Evolutionary conservation across 2,888 invertebrate genomes (phyloP).

Genomic region (Smittia sp.): DNA sequence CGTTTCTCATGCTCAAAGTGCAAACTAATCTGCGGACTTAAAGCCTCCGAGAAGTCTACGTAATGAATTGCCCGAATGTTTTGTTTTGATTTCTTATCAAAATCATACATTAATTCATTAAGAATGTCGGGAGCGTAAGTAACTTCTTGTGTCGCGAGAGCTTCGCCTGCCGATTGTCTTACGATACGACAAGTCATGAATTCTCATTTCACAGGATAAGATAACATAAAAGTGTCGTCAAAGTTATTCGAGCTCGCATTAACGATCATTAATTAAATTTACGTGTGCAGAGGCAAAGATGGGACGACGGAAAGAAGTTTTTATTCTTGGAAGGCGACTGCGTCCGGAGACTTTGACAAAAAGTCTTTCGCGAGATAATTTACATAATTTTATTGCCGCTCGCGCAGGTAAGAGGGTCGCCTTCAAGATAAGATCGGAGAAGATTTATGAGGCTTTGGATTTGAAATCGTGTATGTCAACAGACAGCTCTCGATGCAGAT

Average conservation of each 20-base stretch:
- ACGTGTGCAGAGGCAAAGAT: background rate
- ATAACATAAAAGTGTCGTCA: constrained; percentile 39
- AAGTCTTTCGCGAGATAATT: too few relatives aligned
- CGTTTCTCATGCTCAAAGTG: background rate
- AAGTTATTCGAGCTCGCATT: constrained; percentile 38
- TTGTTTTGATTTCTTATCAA: constrained; percentile 40
- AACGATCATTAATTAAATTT: constrained; percentile 37
- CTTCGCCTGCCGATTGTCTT: constrained; percentile 12
- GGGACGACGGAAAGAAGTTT: too few relatives aligned
- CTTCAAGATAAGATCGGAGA: too few relatives aligned
- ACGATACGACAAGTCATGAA: constrained; percentile 25
- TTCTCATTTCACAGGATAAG: constrained; percentile 30
- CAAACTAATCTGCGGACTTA: background rate
- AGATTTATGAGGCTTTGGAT: too few relatives aligned
- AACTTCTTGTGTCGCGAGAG: constrained; percentile 33
- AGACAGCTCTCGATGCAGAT: too few relatives aligned
- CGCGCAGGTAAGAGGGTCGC: too few relatives aligned
- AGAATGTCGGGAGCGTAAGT: constrained; percentile 25
- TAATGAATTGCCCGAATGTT: constrained; percentile 38
- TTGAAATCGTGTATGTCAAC: too few relatives aligned
- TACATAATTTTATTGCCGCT: too few relatives aligned
- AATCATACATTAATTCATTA: constrained; percentile 33
- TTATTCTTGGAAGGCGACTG: too few relatives aligned
- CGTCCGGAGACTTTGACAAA: too few relatives aligned
- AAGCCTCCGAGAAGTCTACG: background rate